phyloP scores from a whole-genome alignment of 1,140 invertebrate genomes.

The Archivesica marissinica region DNA sequence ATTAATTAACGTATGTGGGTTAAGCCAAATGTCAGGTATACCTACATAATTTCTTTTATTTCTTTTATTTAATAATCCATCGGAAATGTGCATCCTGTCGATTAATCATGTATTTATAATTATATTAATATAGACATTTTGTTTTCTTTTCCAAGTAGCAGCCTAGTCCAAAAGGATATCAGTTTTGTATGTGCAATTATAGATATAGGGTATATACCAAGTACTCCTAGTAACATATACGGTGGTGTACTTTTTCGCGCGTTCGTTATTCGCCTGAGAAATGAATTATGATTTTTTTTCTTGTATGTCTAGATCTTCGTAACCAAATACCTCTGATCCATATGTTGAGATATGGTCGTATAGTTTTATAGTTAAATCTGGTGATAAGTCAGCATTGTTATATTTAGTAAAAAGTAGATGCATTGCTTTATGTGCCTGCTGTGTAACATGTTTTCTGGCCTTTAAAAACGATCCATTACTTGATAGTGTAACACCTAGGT shows the following conservation, averaged over 20 bases:
- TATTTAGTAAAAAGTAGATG: background rate
- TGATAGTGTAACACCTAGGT: slow-evolving; percentile 5
- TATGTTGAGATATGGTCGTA: slow-evolving; percentile 16
- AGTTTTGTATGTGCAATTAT: slow-evolving; percentile 8
- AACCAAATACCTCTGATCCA: slow-evolving; percentile 28
- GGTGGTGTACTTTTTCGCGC: background rate
- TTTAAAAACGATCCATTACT: slow-evolving; percentile 39
- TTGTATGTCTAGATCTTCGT: background rate
- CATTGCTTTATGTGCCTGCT: slow-evolving; percentile 22
- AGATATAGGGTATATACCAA: background rate
- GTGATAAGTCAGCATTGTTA: slow-evolving; percentile 17
- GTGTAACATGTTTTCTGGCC: slow-evolving; percentile 7
- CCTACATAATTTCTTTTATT: too few relatives aligned
- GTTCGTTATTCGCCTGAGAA: slow-evolving; percentile 20
- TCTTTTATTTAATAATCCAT: too few relatives aligned
- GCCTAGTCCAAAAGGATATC: slow-evolving; percentile 32
- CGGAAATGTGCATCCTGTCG: too few relatives aligned
- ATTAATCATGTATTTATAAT: too few relatives aligned
- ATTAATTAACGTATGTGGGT: too few relatives aligned
- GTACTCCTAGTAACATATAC: slow-evolving; percentile 10
- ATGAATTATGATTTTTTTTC: slow-evolving; percentile 19
- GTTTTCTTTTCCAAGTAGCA: slow-evolving; percentile 15
- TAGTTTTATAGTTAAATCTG: slow-evolving; percentile 18
- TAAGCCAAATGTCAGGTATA: too few relatives aligned
- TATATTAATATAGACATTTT: too few relatives aligned